Evolutionary conservation across 2,113 vertebrate species (phyloP).

Genomic region (Bujurquina vittata): DNA sequence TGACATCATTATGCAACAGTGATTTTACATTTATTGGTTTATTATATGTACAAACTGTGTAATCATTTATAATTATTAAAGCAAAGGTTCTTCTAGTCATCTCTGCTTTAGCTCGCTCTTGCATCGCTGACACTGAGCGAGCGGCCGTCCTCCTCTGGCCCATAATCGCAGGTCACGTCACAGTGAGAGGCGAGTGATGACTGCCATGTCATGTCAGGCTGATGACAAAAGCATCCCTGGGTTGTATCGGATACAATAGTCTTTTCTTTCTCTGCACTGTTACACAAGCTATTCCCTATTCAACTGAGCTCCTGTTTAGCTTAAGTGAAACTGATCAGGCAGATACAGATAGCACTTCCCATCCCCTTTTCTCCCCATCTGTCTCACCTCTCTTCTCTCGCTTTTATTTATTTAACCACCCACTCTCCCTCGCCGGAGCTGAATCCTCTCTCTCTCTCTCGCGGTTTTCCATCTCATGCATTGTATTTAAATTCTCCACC

Average conservation of each 20-base stretch:
- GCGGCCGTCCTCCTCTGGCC: neutral
- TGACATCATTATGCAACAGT: neutral
- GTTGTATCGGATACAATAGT: neutral
- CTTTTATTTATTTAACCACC: constrained; percentile 24
- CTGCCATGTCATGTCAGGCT: neutral
- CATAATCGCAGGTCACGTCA: neutral
- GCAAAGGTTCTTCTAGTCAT: neutral
- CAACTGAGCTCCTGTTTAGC: constrained; percentile 31
- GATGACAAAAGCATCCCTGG: neutral
- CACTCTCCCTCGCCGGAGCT: constrained; percentile 15
- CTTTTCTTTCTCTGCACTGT: constrained; percentile 7
- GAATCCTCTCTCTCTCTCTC: neutral
- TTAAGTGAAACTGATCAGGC: constrained; percentile 67
- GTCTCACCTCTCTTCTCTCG: constrained; percentile 3
- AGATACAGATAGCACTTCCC: constrained; percentile 52
- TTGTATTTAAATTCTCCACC: constrained; percentile 60
- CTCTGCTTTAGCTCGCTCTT: neutral
- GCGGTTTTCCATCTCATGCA: constrained; percentile 27
- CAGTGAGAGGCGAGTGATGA: neutral
- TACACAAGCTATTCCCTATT: constrained; percentile 6
- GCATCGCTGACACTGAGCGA: neutral
- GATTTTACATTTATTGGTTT: neutral
- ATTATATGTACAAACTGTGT: neutral
- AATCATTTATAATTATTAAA: neutral
- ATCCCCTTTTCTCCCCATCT: constrained; percentile 8